phyloP scores from a whole-genome alignment of 1,140 invertebrate genomes.

The Proales similis region DNA sequence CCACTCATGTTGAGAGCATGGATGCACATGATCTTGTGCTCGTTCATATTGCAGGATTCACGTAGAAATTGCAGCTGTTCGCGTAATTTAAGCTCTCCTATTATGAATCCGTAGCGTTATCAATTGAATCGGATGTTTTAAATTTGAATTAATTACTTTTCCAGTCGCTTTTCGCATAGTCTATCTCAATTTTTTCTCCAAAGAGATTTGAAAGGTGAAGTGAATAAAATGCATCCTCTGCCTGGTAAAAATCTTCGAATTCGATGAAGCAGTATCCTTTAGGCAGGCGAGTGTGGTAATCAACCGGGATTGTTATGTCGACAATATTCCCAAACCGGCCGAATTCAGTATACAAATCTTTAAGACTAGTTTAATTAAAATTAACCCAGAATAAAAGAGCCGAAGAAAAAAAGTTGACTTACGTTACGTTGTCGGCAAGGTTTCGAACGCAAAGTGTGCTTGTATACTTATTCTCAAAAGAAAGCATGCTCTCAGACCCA shows the following conservation, averaged over 20 bases:
- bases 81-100: conserved; percentile 33
- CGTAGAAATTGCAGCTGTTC: conserved; percentile 36
- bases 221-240: conserved; percentile 37
- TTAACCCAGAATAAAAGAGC: neutral
- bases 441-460: conserved; percentile 27
- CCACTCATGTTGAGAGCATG: conserved; percentile 36
- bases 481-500: too few relatives aligned
- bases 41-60: conserved; percentile 36
- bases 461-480: conserved; percentile 26
- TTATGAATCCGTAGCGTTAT: neutral
- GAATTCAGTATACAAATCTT: conserved; percentile 53
- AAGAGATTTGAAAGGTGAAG: conserved; percentile 36
- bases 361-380: conserved; percentile 41
- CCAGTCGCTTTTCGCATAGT: conserved; percentile 37
- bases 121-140: neutral
- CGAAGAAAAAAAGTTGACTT: neutral
- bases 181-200: conserved; percentile 37
- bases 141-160: conserved; percentile 22
- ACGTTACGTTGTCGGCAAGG: conserved; percentile 32
- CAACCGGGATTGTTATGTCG: conserved; percentile 56
- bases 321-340: conserved; percentile 55
- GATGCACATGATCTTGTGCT: conserved; percentile 32
- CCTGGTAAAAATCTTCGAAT: conserved; percentile 45
- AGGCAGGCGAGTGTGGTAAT: conserved; percentile 54
- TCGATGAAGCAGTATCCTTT: conserved; percentile 57